Base-by-base conservation (phyloP, 1,140 invertebrate genomes). In the Cataglyphis hispanica region DNA sequence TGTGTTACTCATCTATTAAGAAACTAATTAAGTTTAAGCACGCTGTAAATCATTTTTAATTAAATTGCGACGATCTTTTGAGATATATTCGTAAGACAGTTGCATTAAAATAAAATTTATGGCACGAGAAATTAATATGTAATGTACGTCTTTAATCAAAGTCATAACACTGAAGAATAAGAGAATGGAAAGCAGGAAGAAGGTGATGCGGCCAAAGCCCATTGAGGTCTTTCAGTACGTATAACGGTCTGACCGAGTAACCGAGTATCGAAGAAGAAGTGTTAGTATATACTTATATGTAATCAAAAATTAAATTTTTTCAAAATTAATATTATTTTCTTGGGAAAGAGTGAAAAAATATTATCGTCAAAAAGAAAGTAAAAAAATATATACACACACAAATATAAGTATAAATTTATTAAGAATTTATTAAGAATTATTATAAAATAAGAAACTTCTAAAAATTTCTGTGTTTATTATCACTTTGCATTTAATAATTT, bases 211-310 rank as follows among this genome's bases (percentile, higher is more conserved):
- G 91, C 90, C 91, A 91, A 83, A 83, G 91, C 89, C 91, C 93
- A 94, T 94, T 93, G 91, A 94, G 91, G 93, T 92, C 92, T 93
- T 91, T 78, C 87, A 87, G 91, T 91, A 89, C 91, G 89, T 83
- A 88, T 94, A 94, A 94, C 93, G 93, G 93, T 94, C 58, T 91
- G 93, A 92, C 93, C 93, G 93, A 94, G 92, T 94, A 93, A 92
- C 91, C 91, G 91, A 94, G 66, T 91, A 84, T 61, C 78, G 58
- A 84, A 53, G 86, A 43, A 31, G 31, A 87, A 87, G 50, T 81
- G 60, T 43, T 53, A 1, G 13, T 56, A 16, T 61, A 13, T 53
- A 66, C 16, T 31, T 31, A 31, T 31, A 31, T 31, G 1, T 16
- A 27, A n/a, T 34, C 13, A 8, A 25, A 50, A 50, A 56, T 34